phyloP scores from a whole-genome alignment of 2,888 invertebrate genomes.

The Drosophila paranaensis region DNA sequence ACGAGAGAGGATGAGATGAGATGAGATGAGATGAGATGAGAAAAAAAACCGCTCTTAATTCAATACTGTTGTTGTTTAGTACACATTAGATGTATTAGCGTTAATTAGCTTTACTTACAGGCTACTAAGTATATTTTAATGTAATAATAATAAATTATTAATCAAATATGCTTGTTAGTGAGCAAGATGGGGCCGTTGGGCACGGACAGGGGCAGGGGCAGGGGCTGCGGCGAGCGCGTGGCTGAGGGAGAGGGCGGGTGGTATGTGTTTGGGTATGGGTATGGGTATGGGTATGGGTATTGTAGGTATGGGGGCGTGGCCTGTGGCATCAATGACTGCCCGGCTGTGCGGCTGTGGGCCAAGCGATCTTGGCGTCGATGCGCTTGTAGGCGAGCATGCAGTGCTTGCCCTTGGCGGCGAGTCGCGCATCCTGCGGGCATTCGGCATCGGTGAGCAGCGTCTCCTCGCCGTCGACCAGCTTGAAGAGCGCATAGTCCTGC shows the following conservation, averaged over 20 bases:
- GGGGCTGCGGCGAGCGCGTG: not conserved
- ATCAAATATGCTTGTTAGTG: constrained; percentile 77
- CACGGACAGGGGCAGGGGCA: constrained; percentile 10
- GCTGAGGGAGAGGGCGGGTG: too few relatives aligned
- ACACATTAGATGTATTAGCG: constrained; percentile 71
- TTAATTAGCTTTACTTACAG: constrained; percentile 72
- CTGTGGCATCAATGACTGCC: constrained; percentile 30
- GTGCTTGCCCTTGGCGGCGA: constrained; percentile 90
- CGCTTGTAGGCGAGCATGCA: constrained; percentile 97
- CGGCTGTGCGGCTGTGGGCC: constrained; percentile 88
- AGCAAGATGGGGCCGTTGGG: constrained; percentile 55
- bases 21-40: constrained; percentile 10
- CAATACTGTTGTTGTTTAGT: constrained; percentile 77
- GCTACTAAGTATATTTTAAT: constrained; percentile 78
- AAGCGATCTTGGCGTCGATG: constrained; percentile 98
- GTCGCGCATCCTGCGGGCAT: constrained; percentile 94
- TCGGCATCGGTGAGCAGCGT: constrained; percentile 94
- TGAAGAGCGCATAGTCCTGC: constrained; percentile 97
- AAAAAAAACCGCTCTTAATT: constrained; percentile 63
- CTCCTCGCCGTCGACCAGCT: constrained; percentile 96
- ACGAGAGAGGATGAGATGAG: not conserved
- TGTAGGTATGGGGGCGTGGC: not conserved
- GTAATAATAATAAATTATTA: constrained; percentile 79
- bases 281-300: not conserved
- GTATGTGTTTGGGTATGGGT: not conserved